Conservation (phyloP, 1,140 invertebrate species). For the Pogonomyrmex barbatus region DNA sequence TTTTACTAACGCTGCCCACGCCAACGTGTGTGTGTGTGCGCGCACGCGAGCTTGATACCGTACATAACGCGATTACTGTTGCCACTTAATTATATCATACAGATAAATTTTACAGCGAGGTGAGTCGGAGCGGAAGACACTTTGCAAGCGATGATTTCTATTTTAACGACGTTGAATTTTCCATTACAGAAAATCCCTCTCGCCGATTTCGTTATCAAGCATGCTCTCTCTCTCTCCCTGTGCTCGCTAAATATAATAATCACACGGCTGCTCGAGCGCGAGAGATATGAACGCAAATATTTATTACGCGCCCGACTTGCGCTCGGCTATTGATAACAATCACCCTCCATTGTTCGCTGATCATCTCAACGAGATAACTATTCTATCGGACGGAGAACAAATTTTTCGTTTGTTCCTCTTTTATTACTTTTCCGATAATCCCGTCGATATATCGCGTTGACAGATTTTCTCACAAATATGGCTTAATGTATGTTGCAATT, state of each 20-base stretch:
- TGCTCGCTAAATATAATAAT: conserved; percentile 53
- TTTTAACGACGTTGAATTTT: conserved; percentile 62
- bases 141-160: conserved; percentile 62
- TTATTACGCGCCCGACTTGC: conserved; percentile 56
- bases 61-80: conserved; percentile 56
- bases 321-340: conserved; percentile 43
- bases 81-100: conserved; percentile 63
- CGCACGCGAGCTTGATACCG: conserved; percentile 47
- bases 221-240: conserved; percentile 12
- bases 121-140: conserved; percentile 46
- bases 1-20: conserved; percentile 47
- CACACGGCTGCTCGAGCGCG: conserved; percentile 51
- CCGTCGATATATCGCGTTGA: not conserved
- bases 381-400: not conserved
- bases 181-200: conserved; percentile 63
- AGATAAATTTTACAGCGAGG: conserved; percentile 60
- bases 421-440: conserved; percentile 9
- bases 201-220: conserved; percentile 55
- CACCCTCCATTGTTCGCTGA: conserved; percentile 12
- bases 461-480: not conserved
- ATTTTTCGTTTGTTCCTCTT: not conserved
- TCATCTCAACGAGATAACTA: conserved; percentile 11
- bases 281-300: conserved; percentile 58
- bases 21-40: not conserved
- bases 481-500: not conserved